Conservation (phyloP, 1,140 invertebrate species). For the Coenobita brevimanus region DNA sequence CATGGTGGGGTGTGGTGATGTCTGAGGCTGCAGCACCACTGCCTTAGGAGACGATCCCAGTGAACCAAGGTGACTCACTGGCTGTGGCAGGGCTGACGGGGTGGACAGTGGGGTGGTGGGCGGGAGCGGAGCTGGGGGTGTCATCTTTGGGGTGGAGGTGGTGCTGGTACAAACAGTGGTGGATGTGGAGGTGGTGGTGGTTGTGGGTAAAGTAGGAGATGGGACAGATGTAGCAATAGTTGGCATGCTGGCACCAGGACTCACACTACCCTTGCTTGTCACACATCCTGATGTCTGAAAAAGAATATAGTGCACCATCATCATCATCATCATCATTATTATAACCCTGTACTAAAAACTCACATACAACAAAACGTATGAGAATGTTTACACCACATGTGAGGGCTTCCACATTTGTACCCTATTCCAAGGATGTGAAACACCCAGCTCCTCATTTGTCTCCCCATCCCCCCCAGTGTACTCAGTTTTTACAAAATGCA, state of each 20-base stretch:
- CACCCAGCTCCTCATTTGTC: too few species aligned
- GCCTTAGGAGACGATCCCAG: slow-evolving; percentile 44
- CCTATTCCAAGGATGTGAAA: too few species aligned
- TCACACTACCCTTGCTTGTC: slow-evolving; percentile 13
- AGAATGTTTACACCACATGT: too few species aligned
- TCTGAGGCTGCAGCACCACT: slow-evolving; percentile 30
- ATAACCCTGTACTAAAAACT: neutral
- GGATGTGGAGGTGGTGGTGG: slow-evolving; percentile 38
- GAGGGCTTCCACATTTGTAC: too few species aligned
- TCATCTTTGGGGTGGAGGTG: slow-evolving; percentile 33
- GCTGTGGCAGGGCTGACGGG: neutral
- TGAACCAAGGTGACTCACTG: slow-evolving; percentile 17
- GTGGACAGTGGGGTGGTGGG: slow-evolving; percentile 29
- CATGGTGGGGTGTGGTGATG: slow-evolving; percentile 24
- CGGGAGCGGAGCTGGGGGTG: slow-evolving; percentile 28
- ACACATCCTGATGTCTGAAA: neutral
- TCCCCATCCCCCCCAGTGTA: too few species aligned
- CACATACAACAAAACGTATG: neutral
- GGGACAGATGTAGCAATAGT: slow-evolving; percentile 50
- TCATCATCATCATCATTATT: neutral
- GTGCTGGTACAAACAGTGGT: neutral
- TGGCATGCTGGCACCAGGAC: slow-evolving; percentile 50
- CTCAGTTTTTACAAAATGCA: too few species aligned
- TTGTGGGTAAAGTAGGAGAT: slow-evolving; percentile 50
- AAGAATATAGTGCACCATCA: neutral